Evolutionary conservation across 2,113 vertebrate genomes (phyloP).

Genomic region (Aythya baeri): DNA sequence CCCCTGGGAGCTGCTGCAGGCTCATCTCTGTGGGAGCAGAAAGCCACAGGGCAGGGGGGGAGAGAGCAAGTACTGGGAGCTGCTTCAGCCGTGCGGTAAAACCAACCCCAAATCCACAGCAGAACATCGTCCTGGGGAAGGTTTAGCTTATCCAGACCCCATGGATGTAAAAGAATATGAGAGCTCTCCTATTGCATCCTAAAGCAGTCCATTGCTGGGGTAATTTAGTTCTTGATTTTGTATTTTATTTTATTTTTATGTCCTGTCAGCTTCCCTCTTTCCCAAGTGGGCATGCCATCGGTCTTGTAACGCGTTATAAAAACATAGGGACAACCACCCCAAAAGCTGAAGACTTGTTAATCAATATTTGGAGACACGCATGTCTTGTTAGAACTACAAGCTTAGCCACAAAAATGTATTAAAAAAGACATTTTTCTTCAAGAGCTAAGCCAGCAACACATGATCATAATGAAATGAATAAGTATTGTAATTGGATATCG

Average conservation of each 20-base stretch:
- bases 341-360: background rate
- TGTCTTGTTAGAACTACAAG: background rate
- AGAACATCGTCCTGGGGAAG: fast-evolving
- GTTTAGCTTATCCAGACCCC: background rate
- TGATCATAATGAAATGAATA: background rate
- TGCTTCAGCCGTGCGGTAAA: background rate
- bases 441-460: background rate
- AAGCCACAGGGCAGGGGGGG: fast-evolving
- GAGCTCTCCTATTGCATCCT: background rate
- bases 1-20: background rate
- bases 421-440: background rate
- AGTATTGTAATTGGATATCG: slow-evolving; percentile 10
- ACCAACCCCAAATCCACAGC: background rate
- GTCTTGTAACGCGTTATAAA: background rate
- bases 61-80: background rate
- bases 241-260: background rate
- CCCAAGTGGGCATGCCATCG: background rate
- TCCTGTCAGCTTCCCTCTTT: background rate
- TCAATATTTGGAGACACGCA: background rate
- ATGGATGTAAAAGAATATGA: background rate
- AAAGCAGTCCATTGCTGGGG: background rate
- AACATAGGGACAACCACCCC: background rate
- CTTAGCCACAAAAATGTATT: background rate
- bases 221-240: background rate
- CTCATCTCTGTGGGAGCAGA: background rate